These are phyloP conservation scores for Emydocephalus ijimae DNA, from an alignment of 2,113 vertebrate genomes.

Conservation along the genomic window DNA sequence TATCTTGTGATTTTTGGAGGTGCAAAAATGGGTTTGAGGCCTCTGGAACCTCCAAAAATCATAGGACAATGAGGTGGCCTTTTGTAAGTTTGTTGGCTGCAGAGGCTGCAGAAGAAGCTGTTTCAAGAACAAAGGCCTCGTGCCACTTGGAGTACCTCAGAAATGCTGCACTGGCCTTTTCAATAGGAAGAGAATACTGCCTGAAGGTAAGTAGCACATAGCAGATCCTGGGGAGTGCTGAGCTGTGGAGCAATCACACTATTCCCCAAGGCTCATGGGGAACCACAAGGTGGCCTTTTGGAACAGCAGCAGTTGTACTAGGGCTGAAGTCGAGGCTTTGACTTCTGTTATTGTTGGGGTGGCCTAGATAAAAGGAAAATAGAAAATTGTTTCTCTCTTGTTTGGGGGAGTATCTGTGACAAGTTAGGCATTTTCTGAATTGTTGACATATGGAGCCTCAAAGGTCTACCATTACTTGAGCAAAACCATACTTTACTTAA, in stretches of 20 bases:
- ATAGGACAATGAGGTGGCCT: not conserved
- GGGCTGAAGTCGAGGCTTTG: not conserved
- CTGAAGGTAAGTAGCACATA: not conserved
- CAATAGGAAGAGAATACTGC: not conserved
- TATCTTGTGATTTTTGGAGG: not conserved
- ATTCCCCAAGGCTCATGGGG: not conserved
- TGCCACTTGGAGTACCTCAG: not conserved
- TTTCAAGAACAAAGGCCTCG: not conserved
- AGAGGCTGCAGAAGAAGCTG: not conserved
- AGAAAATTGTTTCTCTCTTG: not conserved
- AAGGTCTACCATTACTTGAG: not conserved
- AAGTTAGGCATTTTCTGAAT: not conserved
- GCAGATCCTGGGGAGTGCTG: not conserved
- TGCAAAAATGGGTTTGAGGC: not conserved
- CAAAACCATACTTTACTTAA: not conserved
- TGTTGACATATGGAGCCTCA: not conserved
- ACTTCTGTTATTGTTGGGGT: not conserved
- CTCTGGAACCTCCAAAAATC: not conserved
- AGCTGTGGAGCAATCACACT: not conserved
- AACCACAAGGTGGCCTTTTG: not conserved
- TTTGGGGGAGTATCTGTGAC: not conserved
- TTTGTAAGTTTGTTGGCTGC: not conserved
- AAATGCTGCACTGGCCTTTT: not conserved
- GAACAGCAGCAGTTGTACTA: not conserved
- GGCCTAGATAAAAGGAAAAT: not conserved